These are phyloP conservation scores for Sinohyriopsis cumingii DNA, from an alignment of 2,888 invertebrate genomes.

Conservation along the genomic window DNA sequence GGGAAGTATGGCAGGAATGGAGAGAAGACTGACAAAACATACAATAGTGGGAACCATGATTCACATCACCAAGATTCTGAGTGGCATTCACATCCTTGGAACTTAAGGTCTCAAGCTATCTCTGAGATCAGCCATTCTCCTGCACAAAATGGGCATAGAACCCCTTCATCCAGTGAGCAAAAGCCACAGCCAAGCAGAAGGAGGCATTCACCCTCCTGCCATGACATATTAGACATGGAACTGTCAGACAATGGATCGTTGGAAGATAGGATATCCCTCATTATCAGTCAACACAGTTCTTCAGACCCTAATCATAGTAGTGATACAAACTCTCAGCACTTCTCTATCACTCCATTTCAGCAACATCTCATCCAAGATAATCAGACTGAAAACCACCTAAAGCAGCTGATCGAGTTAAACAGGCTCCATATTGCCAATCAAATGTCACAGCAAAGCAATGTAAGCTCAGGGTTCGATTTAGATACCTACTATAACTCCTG, in stretches of 20 bases:
- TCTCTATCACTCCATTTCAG: background rate
- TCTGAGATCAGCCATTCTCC: slow-evolving; percentile 12
- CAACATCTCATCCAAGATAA: background rate
- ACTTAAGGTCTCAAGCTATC: slow-evolving; percentile 22
- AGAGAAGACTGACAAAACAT: no score
- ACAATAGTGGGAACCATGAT: no score
- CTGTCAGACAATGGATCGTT: slow-evolving; percentile 34
- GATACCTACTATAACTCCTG: slow-evolving; percentile 5
- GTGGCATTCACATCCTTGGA: slow-evolving; percentile 28
- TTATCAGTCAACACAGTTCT: no score
- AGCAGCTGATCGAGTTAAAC: slow-evolving; percentile 16
- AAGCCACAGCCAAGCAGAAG: slow-evolving; percentile 18
- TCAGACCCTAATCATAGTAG: background rate
- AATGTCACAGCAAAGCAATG: slow-evolving; percentile 6
- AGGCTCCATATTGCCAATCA: slow-evolving; percentile 12
- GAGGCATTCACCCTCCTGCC: slow-evolving; percentile 36
- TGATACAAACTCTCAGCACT: slow-evolving; percentile 1
- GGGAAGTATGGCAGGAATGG: no score
- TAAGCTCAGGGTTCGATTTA: background rate
- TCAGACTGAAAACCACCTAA: slow-evolving; percentile 7
- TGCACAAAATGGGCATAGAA: slow-evolving; percentile 40
- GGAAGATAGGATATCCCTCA: no score
- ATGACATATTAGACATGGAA: slow-evolving; percentile 49
- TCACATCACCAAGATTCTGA: no score
- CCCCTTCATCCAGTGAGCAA: slow-evolving; percentile 19